Evolutionary conservation across 2,113 vertebrate species (phyloP).

Genomic region (Siniperca chuatsi): DNA sequence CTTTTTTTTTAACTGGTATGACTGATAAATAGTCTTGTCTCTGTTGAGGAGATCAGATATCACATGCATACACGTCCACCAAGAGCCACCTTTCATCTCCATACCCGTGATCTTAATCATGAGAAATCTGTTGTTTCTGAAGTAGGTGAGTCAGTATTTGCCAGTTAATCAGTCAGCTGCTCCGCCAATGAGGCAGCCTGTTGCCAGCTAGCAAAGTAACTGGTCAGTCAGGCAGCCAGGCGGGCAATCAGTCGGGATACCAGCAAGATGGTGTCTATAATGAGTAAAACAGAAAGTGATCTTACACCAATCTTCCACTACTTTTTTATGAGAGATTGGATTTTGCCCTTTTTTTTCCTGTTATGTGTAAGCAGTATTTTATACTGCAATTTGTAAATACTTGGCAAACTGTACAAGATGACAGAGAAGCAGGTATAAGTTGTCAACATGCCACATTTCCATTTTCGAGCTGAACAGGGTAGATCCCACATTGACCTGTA

Average conservation of each 20-base stretch:
- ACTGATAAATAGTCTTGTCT: conserved; percentile 35
- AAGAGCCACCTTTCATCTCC: conserved; percentile 44
- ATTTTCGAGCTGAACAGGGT: conserved; percentile 20
- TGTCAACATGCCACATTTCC: conserved; percentile 16
- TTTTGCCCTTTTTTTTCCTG: conserved; percentile 31
- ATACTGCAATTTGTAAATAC: conserved; percentile 8
- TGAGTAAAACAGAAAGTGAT: conserved; percentile 41
- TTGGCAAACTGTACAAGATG: conserved; percentile 1
- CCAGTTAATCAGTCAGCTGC: conserved; percentile 20
- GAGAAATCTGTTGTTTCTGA: conserved; percentile 34
- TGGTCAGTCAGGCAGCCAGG: conserved; percentile 15
- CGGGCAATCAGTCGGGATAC: not conserved
- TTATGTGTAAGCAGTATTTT: not conserved
- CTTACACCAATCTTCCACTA: conserved; percentile 20
- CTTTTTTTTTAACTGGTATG: conserved; percentile 42
- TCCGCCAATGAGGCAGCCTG: not conserved
- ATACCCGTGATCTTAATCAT: conserved; percentile 60
- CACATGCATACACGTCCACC: not conserved
- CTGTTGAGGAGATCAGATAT: conserved; percentile 50
- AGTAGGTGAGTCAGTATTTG: conserved; percentile 24
- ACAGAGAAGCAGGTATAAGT: conserved; percentile 21
- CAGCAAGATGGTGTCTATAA: conserved; percentile 26
- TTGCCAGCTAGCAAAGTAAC: conserved; percentile 8
- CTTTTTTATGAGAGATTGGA: conserved; percentile 10
- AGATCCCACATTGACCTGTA: conserved; percentile 52